A percentile compares a stretch with the other conserved stretches of the same genome.
Evolutionary conservation across 37 sponge, comb jelly and placozoan genomes (phyloP).

Genomic region (Oscarella lobularis): DNA sequence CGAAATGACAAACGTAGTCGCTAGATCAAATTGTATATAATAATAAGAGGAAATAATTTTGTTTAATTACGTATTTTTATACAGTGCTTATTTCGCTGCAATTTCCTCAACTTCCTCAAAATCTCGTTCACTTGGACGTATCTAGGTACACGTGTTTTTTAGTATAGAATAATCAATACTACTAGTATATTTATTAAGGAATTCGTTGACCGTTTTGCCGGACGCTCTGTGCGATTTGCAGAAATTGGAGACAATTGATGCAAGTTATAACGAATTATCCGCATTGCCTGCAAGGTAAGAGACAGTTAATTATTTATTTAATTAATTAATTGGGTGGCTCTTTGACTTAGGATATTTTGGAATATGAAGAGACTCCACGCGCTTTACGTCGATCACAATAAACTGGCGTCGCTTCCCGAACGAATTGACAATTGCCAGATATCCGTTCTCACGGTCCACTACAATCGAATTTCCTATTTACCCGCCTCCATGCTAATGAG

Average conservation of each 20-base stretch:
- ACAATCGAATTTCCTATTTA: neutral
- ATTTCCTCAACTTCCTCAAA: neutral
- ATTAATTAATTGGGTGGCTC: neutral
- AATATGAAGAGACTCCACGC: neutral
- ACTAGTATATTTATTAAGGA: too few species aligned
- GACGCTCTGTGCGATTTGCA: neutral
- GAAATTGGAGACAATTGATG: neutral
- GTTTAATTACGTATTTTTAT: too few species aligned
- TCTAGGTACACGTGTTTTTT: too few species aligned
- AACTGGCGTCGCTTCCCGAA: neutral
- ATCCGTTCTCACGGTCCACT: neutral
- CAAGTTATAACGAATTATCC: neutral
- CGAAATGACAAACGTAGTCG: conserved; percentile 25
- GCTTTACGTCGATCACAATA: neutral
- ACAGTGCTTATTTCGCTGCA: neutral
- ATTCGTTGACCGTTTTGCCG: neutral
- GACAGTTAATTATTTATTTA: neutral
- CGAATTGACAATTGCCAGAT: neutral
- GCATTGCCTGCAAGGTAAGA: neutral
- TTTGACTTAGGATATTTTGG: neutral
- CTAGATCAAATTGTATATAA: conserved; percentile 55
- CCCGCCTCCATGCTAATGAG: neutral
- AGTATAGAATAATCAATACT: too few species aligned
- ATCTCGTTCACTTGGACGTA: neutral
- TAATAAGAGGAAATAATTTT: too few species aligned